Conservation (phyloP, 1,140 invertebrate genomes). For the Nixonia krombeini region DNA sequence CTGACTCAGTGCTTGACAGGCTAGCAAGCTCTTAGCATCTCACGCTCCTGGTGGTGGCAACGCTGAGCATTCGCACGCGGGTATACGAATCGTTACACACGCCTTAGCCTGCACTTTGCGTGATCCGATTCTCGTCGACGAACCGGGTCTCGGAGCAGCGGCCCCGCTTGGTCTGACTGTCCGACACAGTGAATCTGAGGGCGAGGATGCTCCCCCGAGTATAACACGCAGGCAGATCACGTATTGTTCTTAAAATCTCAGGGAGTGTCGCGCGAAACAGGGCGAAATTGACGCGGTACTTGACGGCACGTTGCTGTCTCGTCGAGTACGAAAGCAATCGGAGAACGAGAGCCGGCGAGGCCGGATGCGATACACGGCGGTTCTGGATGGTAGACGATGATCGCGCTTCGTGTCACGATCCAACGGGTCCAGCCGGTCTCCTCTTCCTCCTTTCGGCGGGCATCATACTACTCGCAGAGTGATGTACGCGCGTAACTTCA, state of each 20-base stretch:
- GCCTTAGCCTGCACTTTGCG: slow-evolving; percentile 15
- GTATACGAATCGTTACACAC: slow-evolving; percentile 17
- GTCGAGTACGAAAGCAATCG: slow-evolving; percentile 11
- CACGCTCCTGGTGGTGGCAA: slow-evolving; percentile 47
- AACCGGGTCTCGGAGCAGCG: slow-evolving; percentile 4
- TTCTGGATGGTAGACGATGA: slow-evolving; percentile 4
- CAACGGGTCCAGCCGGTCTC: background rate
- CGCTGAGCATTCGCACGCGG: slow-evolving; percentile 41
- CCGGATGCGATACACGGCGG: background rate
- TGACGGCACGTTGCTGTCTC: background rate
- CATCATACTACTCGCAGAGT: background rate
- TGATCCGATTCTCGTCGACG: background rate
- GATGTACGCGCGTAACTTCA: slow-evolving; percentile 1
- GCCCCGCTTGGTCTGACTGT: too few species aligned
- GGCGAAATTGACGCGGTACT: background rate
- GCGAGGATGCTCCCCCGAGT: background rate
- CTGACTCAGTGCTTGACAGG: slow-evolving; percentile 70
- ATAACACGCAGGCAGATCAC: too few species aligned
- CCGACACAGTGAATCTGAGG: too few species aligned
- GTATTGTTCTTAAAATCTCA: slow-evolving; percentile 4
- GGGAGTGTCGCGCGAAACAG: background rate
- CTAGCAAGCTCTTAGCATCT: slow-evolving; percentile 69
- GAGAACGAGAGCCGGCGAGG: background rate
- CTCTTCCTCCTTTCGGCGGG: too few species aligned
- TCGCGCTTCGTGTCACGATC: background rate